Percentiles rank a stretch among this genome's conserved stretches.
These are phyloP conservation scores for Picus viridis DNA, from an alignment of 2,797 vertebrate species.

Conservation along the genomic window DNA sequence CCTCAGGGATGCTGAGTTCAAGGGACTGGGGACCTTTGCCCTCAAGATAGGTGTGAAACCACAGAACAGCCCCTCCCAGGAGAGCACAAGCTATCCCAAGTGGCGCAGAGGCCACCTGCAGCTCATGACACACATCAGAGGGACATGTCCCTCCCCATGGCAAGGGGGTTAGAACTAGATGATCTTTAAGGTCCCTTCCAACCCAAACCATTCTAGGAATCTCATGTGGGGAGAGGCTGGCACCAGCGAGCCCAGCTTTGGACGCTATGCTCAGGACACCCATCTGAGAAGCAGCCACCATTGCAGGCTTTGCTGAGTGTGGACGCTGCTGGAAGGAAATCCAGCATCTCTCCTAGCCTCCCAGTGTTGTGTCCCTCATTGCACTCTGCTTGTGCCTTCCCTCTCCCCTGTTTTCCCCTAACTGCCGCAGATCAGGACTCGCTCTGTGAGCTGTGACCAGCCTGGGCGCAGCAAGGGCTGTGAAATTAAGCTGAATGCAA, in stretches of 20 bases:
- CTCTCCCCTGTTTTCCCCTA: not conserved
- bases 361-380: rapidly evolving
- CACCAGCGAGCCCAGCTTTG: rapidly evolving
- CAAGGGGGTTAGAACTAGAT: too few species aligned
- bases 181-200: too few species aligned
- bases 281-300: not conserved
- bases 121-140: not conserved
- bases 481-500: not conserved
- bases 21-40: not conserved
- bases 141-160: not conserved
- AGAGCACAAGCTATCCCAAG: not conserved
- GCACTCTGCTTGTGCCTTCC: rapidly evolving
- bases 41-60: not conserved
- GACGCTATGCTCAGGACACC: rapidly evolving
- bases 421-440: not conserved
- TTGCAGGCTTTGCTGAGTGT: rapidly evolving
- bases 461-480: rapidly evolving
- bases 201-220: too few species aligned
- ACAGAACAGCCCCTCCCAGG: not conserved
- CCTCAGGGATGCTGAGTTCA: not conserved
- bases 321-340: not conserved
- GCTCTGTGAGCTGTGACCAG: not conserved
- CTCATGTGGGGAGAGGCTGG: not conserved
- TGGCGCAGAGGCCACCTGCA: not conserved
- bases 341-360: not conserved